These are phyloP conservation scores for Oryzias curvinotus DNA, from an alignment of 2,113 vertebrate species.

Conservation along the genomic window DNA sequence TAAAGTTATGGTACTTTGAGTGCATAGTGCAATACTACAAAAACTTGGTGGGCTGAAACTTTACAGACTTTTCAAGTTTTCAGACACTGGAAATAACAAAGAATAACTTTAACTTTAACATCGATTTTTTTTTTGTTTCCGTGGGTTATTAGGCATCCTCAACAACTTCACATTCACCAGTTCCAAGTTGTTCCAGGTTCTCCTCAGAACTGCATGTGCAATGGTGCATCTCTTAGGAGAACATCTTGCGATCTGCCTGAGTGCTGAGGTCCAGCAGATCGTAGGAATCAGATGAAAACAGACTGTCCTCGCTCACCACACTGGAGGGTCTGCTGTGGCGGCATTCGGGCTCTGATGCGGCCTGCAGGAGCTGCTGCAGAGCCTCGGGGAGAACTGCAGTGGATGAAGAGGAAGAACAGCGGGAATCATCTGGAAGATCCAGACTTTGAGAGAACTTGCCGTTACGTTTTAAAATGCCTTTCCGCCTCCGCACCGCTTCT, in stretches of 20 bases:
- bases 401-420: slow-evolving; percentile 9
- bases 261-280: slow-evolving; percentile 74
- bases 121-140: slow-evolving; percentile 11
- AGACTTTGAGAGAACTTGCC: slow-evolving; percentile 78
- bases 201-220: slow-evolving; percentile 69
- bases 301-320: slow-evolving; percentile 78
- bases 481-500: slow-evolving; percentile 67
- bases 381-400: slow-evolving; percentile 53
- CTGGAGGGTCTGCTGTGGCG: slow-evolving; percentile 72
- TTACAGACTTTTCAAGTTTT: slow-evolving; percentile 14
- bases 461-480: slow-evolving; percentile 80
- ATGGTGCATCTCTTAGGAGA: slow-evolving; percentile 42
- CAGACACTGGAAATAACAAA: slow-evolving; percentile 14
- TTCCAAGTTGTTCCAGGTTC: slow-evolving; percentile 40
- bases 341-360: slow-evolving; percentile 17
- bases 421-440: slow-evolving; percentile 64
- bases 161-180: neutral
- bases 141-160: slow-evolving; percentile 2
- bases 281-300: slow-evolving; percentile 79
- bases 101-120: neutral
- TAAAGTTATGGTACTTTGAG: slow-evolving; percentile 16
- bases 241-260: slow-evolving; percentile 59
- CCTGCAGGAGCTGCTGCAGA: slow-evolving; percentile 66
- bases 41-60: slow-evolving; percentile 13
- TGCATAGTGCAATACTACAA: slow-evolving; percentile 10